A percentile compares a stretch with the other conserved stretches of the same genome.
phyloP scores from a whole-genome alignment of 2,113 vertebrate genomes.

The Oncorhynchus gorbuscha region DNA sequence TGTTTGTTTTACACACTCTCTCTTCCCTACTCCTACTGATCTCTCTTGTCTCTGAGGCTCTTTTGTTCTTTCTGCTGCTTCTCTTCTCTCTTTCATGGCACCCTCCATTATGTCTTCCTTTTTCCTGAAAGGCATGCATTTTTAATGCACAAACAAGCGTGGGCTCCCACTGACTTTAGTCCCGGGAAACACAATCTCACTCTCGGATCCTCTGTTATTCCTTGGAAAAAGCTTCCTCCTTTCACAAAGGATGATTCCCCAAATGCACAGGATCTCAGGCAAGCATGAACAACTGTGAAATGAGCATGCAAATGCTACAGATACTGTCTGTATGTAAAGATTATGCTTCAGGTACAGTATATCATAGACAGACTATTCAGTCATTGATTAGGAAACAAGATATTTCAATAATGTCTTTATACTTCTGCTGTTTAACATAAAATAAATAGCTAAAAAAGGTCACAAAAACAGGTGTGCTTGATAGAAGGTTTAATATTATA shows the following conservation, averaged over 20 bases:
- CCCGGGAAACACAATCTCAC: constrained; percentile 2
- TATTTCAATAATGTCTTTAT: no score
- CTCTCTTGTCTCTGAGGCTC: not conserved
- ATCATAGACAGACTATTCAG: not conserved
- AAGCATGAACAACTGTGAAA: not conserved
- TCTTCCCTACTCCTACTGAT: not conserved
- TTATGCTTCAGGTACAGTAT: not conserved
- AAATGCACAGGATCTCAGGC: not conserved
- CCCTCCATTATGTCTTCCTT: not conserved
- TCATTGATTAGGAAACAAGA: not conserved
- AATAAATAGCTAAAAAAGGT: no score
- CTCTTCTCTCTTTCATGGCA: not conserved
- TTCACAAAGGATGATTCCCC: not conserved
- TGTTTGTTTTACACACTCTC: no score
- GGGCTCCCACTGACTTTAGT: constrained; percentile 10
- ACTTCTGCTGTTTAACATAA: no score
- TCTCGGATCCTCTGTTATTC: not conserved
- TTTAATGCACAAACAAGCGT: constrained; percentile 27
- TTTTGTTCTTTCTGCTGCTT: constrained; percentile 3
- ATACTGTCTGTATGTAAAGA: not conserved
- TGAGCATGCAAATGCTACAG: not conserved
- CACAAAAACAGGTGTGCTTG: no score
- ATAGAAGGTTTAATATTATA: no score
- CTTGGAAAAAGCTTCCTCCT: not conserved
- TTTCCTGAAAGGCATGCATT: constrained; percentile 21